Evolutionary conservation across 2,888 invertebrate species (phyloP), one percentile per base, ranked within the genome.

Genomic region (Andrena haemorrhoa): DNA sequence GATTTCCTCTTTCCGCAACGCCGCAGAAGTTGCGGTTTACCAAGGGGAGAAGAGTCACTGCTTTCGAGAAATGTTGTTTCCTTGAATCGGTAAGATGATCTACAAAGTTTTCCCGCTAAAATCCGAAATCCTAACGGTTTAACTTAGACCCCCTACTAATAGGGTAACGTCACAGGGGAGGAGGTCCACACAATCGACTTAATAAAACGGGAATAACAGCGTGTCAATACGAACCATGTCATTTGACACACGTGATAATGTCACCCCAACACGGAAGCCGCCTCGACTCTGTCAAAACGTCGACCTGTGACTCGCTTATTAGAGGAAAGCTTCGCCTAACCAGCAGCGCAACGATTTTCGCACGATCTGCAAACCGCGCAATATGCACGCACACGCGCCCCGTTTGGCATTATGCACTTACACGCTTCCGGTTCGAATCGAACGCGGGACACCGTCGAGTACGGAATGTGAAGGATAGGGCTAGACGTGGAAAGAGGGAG

Each of bases 341-440:
- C 65, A 64, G 56, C n/a, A n/a, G 6, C 7, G 26, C 10, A 49
- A 69, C 78, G 47, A 69, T 69, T 71, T 78, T 80, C 78, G 63
- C 78, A 80, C 80, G 78, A 78, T 58, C 29, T 8, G 53, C 47
- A 26, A 53, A 66, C 26, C 51, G 60, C 7, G 47, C 7, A 10
- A 47, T 61, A 58, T 72, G 65, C 66, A 20, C 31, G 61, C 41
- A 68, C 69, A 68, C 56, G 58, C 58, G 53, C 12, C 77, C 69
- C 76, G 82, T 82, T 82, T 84, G 72, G 83, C 82, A 87, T 84
- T 81, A 85, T 78, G 87, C 87, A 83, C 83, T 86, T 84, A 85
- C 75, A 79, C 73, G 86, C 79, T 87, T 87, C 88, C 87, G 86
- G 83, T 80, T 73, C 61, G 69, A 77, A 75, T 56, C 53, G 68